Percentiles rank a stretch among this genome's conserved stretches.
Evolutionary conservation across 2,113 vertebrate species (phyloP).

Genomic region (Elachura formosa): DNA sequence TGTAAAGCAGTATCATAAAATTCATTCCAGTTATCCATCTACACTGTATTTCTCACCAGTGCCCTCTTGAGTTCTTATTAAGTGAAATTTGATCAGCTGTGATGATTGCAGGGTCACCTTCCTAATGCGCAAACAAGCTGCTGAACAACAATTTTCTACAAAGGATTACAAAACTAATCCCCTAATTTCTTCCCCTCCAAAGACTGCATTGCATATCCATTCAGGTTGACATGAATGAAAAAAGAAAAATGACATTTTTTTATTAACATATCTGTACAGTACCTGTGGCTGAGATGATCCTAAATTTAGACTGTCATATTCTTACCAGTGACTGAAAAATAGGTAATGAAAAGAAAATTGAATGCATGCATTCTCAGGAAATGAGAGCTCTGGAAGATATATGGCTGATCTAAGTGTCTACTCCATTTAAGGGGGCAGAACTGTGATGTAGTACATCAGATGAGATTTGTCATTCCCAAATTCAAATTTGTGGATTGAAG

Average conservation of each 20-base stretch:
- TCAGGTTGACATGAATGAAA: neutral
- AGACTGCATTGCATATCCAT: neutral
- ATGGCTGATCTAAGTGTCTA: neutral
- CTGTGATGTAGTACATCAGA: neutral
- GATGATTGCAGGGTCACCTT: conserved; percentile 7
- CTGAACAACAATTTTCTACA: neutral
- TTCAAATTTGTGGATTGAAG: neutral
- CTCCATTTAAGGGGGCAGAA: neutral
- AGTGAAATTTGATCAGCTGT: conserved; percentile 27
- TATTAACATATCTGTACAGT: neutral
- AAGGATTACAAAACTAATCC: conserved; percentile 25
- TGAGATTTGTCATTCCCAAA: neutral
- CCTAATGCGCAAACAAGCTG: neutral
- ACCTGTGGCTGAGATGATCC: neutral
- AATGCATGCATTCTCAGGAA: neutral
- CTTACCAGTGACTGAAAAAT: neutral
- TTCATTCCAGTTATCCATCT: neutral
- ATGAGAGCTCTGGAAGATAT: neutral
- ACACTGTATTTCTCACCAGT: neutral
- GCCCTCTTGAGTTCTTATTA: conserved; percentile 18
- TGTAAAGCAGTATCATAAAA: neutral
- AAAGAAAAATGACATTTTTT: neutral
- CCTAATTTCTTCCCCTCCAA: neutral
- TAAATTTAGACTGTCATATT: neutral
- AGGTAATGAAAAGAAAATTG: neutral